These are phyloP conservation scores for Zhuqinia jingwanae DNA, from an alignment of 2,888 invertebrate species.

Conservation along the genomic window DNA sequence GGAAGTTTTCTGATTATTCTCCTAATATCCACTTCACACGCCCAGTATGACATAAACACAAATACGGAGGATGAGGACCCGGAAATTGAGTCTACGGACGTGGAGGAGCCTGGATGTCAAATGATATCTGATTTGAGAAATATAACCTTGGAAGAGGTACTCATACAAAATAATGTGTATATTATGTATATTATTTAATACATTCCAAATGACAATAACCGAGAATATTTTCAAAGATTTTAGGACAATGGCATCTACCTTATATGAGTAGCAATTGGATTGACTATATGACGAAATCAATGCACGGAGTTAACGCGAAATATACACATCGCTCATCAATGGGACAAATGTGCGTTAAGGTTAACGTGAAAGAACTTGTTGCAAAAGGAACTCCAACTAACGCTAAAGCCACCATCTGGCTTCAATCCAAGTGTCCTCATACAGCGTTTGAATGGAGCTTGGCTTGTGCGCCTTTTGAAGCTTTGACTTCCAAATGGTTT, in stretches of 20 bases:
- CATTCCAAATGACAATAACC: too few species aligned
- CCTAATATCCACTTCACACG: background rate
- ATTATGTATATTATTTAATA: too few species aligned
- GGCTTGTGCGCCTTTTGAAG: constrained; percentile 57
- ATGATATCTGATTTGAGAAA: constrained; percentile 54
- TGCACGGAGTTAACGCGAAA: constrained; percentile 61
- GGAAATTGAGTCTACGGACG: constrained; percentile 46
- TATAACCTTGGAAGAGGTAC: constrained; percentile 60
- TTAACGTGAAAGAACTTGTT: constrained; percentile 61
- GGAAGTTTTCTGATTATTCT: background rate
- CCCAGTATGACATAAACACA: background rate
- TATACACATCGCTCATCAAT: constrained; percentile 59
- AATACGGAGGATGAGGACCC: constrained; percentile 17
- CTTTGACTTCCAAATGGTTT: constrained; percentile 69
- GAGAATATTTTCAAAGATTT: constrained; percentile 53
- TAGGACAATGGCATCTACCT: constrained; percentile 72
- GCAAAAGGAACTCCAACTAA: constrained; percentile 26
- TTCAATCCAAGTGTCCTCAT: constrained; percentile 70
- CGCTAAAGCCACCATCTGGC: constrained; percentile 63
- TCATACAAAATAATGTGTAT: too few species aligned
- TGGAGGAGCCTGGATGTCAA: constrained; percentile 70
- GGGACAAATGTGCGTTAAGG: constrained; percentile 68
- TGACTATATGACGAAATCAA: constrained; percentile 68
- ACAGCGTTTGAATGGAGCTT: constrained; percentile 66
- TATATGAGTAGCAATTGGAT: constrained; percentile 74